Evolutionary conservation across 2,888 invertebrate species (phyloP).

Genomic region (Chromoteleia sp.): DNA sequence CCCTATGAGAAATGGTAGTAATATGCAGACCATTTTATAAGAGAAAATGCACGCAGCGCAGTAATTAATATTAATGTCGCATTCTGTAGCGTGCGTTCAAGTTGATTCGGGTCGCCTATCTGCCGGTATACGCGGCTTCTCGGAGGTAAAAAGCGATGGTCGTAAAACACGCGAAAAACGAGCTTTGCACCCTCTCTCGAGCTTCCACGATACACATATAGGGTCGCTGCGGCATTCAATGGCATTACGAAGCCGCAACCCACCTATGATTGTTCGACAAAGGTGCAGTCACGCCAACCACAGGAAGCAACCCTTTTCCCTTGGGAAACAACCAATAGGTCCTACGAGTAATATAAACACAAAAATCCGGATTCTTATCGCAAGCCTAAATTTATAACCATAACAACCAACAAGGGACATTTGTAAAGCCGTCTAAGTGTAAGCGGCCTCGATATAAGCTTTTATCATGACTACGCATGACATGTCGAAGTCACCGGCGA

Average conservation of each 20-base stretch:
- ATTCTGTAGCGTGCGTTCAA: conserved; percentile 71
- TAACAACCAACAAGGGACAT: conserved; percentile 73
- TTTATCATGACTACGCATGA: conserved; percentile 43
- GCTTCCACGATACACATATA: conserved; percentile 52
- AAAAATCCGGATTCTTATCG: conserved; percentile 80
- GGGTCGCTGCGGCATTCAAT: conserved; percentile 61
- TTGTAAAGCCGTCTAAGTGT: conserved; percentile 39
- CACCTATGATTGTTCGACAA: conserved; percentile 59
- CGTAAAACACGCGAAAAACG: conserved; percentile 76
- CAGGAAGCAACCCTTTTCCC: conserved; percentile 68
- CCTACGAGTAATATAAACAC: conserved; percentile 78
- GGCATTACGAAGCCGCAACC: conserved; percentile 54
- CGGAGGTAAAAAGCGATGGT: conserved; percentile 73
- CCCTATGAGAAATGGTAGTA: conserved; percentile 51
- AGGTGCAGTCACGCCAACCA: conserved; percentile 72
- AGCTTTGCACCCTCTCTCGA: conserved; percentile 58
- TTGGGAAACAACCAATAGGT: conserved; percentile 67
- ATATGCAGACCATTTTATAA: conserved; percentile 65
- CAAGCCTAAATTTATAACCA: conserved; percentile 78
- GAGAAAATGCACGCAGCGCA: conserved; percentile 66
- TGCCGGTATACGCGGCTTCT: conserved; percentile 54
- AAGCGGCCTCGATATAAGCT: conserved; percentile 39
- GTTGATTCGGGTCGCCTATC: conserved; percentile 73
- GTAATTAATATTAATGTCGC: conserved; percentile 80
- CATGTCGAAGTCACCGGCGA: conserved; percentile 35